Evolutionary conservation across 2,797 vertebrate species (phyloP), one percentile per base, ranked within the genome.

Genomic region (Zonotrichia albicollis): DNA sequence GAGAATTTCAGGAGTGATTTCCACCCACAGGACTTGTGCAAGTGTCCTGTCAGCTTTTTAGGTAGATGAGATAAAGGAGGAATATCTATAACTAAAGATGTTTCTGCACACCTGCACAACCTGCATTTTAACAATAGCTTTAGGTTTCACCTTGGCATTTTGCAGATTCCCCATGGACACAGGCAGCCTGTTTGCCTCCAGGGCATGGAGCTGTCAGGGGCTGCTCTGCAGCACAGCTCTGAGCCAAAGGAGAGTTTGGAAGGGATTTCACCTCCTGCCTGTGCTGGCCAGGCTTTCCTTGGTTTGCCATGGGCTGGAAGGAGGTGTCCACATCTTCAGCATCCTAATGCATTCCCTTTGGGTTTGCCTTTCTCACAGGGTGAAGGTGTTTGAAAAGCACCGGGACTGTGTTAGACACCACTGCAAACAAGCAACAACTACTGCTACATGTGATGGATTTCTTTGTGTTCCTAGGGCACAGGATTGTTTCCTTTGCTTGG

Each of bases 1-100:
- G 64, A 62, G 72, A 80, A 71, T 89, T 93, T 77, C 60, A 66
- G 68, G 57, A 58, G 11, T 30, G 30, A 57, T 70, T 92, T 87
- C 68, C 82, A 79, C 57, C 68, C 53, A 60, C 36, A 45, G 65
- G 53, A 83, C 53, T 43, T 89, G 68, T 74, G 61, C 43, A 77
- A 85, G 23, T 34, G 53, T 64, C 55, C 67, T 0, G 0, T 70
- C 75, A 89, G 19, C 34, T 82, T 79, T 89, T 89, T 16, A 45
- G n/a, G 46, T 0, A 34, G 20, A 43, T 38, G 68, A 74, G 65
- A 67, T 40, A 50, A 46, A 76, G 48, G 30, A 64, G 26, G 70
- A 60, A 13, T 22, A 43, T 8, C 62, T 0, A 0, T 75, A 29
- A 26, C 40, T 64, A 22, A 65, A 71, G 36, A 23, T 32, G 26